A percentile compares a stretch with the other conserved stretches of the same genome.
Evolutionary conservation across 2,888 invertebrate genomes (phyloP).

Genomic region (Polydrusus cervinus): DNA sequence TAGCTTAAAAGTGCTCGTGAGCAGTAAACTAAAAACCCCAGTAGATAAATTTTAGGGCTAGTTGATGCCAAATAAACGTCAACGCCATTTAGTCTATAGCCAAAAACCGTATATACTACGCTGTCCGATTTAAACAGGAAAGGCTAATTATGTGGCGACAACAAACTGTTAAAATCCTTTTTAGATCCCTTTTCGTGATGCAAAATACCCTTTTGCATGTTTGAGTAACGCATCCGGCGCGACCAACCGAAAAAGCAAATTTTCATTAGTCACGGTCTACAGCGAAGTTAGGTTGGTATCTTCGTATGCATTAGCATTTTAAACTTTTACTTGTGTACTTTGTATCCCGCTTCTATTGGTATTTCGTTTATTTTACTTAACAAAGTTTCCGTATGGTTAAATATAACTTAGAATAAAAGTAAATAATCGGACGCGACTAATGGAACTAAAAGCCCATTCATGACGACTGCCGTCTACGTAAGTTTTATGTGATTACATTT

Average conservation of each 20-base stretch:
- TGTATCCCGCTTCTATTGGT: conserved; percentile 13
- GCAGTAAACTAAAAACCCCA: too few relatives aligned
- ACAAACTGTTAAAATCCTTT: conserved; percentile 21
- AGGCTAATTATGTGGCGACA: conserved; percentile 20
- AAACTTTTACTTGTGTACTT: conserved; percentile 20
- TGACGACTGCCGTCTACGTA: too few relatives aligned
- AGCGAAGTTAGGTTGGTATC: conserved; percentile 17
- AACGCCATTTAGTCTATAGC: too few relatives aligned
- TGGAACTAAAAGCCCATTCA: too few relatives aligned
- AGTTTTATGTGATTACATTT: too few relatives aligned
- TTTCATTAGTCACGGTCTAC: conserved; percentile 22
- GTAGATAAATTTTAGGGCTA: too few relatives aligned
- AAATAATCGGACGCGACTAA: too few relatives aligned
- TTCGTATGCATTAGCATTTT: conserved; percentile 23
- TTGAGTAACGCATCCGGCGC: conserved; percentile 13
- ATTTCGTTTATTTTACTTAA: not conserved
- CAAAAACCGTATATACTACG: too few relatives aligned
- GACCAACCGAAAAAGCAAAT: conserved; percentile 20
- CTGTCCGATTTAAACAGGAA: not conserved
- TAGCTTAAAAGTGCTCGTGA: too few relatives aligned
- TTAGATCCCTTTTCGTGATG: conserved; percentile 7
- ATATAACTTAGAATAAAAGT: too few relatives aligned
- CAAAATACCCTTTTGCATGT: conserved; percentile 15
- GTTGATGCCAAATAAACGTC: too few relatives aligned
- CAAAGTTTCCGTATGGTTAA: not conserved